Percentiles rank a stretch among this genome's conserved stretches.
Evolutionary conservation across 2,888 invertebrate genomes (phyloP).

Genomic region (Idaea aversata): DNA sequence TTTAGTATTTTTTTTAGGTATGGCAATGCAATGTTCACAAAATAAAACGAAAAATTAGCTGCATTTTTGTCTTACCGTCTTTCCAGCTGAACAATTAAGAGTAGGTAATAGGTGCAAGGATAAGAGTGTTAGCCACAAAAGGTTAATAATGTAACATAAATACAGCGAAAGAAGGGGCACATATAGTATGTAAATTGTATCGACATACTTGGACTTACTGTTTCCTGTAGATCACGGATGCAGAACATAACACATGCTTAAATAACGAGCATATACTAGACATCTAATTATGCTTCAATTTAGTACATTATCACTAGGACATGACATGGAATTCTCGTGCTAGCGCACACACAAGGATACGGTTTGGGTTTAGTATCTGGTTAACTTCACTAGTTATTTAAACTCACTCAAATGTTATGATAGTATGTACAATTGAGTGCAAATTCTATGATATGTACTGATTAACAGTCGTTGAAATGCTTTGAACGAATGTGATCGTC

Average conservation of each 20-base stretch:
- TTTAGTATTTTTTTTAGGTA: slow-evolving; percentile 10
- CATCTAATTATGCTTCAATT: slow-evolving; percentile 49
- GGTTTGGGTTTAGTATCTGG: slow-evolving; percentile 37
- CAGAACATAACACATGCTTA: slow-evolving; percentile 79
- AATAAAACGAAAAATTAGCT: slow-evolving; percentile 40
- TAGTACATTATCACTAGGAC: slow-evolving; percentile 26
- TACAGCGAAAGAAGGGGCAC: slow-evolving; percentile 63
- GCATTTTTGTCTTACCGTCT: slow-evolving; percentile 41
- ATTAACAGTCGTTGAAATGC: neutral
- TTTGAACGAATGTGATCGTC: slow-evolving; percentile 4
- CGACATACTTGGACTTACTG: slow-evolving; percentile 85
- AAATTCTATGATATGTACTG: neutral
- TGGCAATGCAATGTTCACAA: slow-evolving; percentile 37
- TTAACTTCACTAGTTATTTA: neutral
- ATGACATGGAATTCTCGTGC: slow-evolving; percentile 43
- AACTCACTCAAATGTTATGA: neutral
- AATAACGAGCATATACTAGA: slow-evolving; percentile 63
- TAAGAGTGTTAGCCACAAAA: slow-evolving; percentile 74
- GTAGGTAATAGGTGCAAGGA: slow-evolving; percentile 52
- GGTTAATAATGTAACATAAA: slow-evolving; percentile 63
- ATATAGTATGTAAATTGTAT: slow-evolving; percentile 56
- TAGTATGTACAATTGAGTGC: neutral
- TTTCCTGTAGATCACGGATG: slow-evolving; percentile 85
- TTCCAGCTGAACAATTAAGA: slow-evolving; percentile 48
- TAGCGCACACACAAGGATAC: slow-evolving; percentile 67